phyloP scores from a whole-genome alignment of 2,113 vertebrate genomes.

The Ochotona curzoniae region DNA sequence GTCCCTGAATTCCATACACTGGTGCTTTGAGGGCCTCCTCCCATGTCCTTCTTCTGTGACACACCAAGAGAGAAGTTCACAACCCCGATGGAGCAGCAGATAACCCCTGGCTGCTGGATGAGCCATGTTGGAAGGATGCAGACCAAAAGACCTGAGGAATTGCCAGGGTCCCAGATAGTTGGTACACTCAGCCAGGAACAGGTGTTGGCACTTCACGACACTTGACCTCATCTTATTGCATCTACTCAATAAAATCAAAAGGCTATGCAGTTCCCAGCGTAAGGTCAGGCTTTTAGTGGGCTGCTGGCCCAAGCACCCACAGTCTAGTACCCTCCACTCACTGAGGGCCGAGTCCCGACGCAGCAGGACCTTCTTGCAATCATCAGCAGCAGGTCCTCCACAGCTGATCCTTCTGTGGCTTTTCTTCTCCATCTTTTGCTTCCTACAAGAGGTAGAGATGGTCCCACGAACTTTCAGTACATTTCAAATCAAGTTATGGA shows the following conservation, averaged over 20 bases:
- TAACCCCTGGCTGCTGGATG: not conserved
- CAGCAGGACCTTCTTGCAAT: slow-evolving; percentile 65
- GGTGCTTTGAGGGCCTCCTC: not conserved
- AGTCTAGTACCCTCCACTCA: slow-evolving; percentile 57
- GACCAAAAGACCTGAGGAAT: not conserved
- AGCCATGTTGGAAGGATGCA: too few species aligned
- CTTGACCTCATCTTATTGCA: not conserved
- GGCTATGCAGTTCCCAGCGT: too few species aligned
- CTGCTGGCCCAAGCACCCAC: not conserved
- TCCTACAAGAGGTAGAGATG: slow-evolving; percentile 72
- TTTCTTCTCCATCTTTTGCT: slow-evolving; percentile 67
- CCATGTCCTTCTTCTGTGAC: not conserved
- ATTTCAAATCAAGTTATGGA: not conserved
- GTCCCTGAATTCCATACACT: not conserved
- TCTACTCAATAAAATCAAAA: not conserved
- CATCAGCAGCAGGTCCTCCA: slow-evolving; percentile 49
- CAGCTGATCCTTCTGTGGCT: slow-evolving; percentile 12
- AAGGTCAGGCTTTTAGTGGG: not conserved
- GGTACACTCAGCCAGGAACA: not conserved
- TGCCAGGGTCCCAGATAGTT: fast-evolving
- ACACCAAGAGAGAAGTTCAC: not conserved
- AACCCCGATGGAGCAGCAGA: fast-evolving
- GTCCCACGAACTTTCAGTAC: not conserved
- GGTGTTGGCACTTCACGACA: not conserved
- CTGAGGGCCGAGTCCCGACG: slow-evolving; percentile 66